Percentiles rank a stretch among this genome's conserved stretches.
Conservation (phyloP, 2,113 vertebrate species). For the Stigmatopora nigra region DNA sequence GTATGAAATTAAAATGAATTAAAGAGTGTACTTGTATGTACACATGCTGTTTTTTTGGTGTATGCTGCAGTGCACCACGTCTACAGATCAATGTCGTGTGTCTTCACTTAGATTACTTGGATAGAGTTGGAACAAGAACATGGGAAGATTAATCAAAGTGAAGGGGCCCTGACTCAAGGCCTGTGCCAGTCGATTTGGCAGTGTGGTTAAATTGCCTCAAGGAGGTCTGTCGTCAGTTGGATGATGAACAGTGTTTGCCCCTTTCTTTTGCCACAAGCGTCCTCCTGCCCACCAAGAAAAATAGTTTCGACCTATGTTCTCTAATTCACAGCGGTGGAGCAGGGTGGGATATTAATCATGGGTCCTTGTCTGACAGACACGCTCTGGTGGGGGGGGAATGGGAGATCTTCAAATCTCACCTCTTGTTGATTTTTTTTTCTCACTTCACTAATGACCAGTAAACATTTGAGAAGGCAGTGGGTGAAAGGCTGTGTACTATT, state of each 20-base stretch:
- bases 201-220: conserved; percentile 55
- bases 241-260: conserved; percentile 76
- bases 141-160: conserved; percentile 68
- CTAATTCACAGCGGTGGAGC: conserved; percentile 70
- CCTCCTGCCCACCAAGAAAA: conserved; percentile 66
- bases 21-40: not conserved
- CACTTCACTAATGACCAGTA: not conserved
- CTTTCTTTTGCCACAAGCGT: conserved; percentile 67
- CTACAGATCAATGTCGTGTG: conserved; percentile 63
- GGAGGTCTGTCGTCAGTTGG: conserved; percentile 55
- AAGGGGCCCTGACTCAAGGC: conserved; percentile 62
- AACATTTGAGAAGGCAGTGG: conserved; percentile 8
- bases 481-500: not conserved
- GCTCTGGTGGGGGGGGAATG: conserved; percentile 28
- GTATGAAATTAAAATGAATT: not conserved
- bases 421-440: conserved; percentile 1
- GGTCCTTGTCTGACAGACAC: conserved; percentile 42
- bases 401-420: conserved; percentile 24
- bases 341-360: conserved; percentile 68
- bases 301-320: conserved; percentile 69
- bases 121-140: conserved; percentile 64
- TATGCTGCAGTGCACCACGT: conserved; percentile 22
- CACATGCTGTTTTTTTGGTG: not conserved
- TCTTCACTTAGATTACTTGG: conserved; percentile 63
- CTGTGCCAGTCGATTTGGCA: conserved; percentile 63